A percentile compares a stretch with the other conserved stretches of the same genome.
These are phyloP conservation scores for Microcebus jonahi DNA, from an alignment of 2,113 vertebrate species.

Conservation along the genomic window DNA sequence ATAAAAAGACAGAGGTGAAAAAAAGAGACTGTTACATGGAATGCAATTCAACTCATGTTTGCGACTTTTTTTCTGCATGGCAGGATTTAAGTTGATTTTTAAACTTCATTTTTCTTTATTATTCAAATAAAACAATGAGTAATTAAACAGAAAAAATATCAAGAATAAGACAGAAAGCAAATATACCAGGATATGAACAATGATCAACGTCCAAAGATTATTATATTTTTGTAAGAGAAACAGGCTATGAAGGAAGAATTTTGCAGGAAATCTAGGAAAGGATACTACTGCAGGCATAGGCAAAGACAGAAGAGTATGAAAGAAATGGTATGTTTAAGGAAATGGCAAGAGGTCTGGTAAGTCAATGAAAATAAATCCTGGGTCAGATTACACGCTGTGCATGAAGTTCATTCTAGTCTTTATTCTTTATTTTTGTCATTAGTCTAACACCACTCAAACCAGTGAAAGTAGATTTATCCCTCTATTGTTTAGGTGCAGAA, in stretches of 20 bases:
- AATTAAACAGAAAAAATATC: background rate
- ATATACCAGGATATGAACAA: background rate
- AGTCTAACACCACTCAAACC: background rate
- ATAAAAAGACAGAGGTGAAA: background rate
- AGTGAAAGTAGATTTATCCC: background rate
- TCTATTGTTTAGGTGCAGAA: background rate
- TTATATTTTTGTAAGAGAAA: background rate
- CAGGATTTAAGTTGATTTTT: background rate
- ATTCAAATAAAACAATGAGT: background rate
- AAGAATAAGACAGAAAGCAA: background rate
- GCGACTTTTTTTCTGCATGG: background rate
- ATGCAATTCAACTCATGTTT: background rate
- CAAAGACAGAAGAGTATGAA: background rate
- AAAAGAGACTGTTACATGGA: background rate
- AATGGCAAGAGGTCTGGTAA: background rate
- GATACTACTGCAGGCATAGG: background rate
- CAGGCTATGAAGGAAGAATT: background rate
- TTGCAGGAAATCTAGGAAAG: background rate
- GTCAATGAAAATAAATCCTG: background rate
- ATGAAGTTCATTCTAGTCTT: background rate
- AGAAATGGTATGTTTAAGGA: background rate
- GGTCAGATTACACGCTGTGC: background rate
- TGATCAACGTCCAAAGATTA: background rate
- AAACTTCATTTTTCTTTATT: slow-evolving; percentile 26
- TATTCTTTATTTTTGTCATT: background rate